Percentiles rank a stretch among this genome's conserved stretches.
Evolutionary conservation across 1,140 invertebrate genomes (phyloP).

Genomic region (Melipona quadrifasciata): DNA sequence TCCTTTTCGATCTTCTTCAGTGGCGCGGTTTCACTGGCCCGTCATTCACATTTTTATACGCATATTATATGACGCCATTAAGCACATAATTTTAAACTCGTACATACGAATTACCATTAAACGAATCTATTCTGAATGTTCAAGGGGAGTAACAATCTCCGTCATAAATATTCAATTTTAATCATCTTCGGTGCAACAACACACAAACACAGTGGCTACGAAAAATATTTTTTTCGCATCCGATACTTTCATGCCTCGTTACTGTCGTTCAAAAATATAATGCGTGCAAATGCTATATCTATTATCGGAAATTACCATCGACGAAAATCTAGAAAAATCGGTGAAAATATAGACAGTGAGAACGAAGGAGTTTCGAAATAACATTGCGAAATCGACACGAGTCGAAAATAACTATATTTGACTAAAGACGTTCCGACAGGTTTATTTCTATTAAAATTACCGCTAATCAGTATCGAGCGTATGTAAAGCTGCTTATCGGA

Average conservation of each 20-base stretch:
- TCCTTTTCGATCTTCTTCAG: not conserved
- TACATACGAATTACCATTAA: not conserved
- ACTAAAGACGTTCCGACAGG: too few relatives aligned
- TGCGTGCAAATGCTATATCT: not conserved
- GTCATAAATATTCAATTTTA: not conserved
- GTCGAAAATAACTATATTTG: too few relatives aligned
- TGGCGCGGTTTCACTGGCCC: not conserved
- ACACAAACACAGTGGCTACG: too few relatives aligned
- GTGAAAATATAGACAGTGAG: not conserved
- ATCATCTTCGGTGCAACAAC: not conserved
- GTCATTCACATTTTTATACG: not conserved
- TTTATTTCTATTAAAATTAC: too few relatives aligned
- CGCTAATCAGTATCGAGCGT: too few relatives aligned
- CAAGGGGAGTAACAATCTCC: too few relatives aligned
- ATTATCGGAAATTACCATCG: not conserved
- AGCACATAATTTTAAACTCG: not conserved
- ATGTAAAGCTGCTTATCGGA: too few relatives aligned
- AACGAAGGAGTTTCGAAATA: not conserved
- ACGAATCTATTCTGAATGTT: not conserved
- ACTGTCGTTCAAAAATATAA: too few relatives aligned
- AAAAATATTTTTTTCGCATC: not conserved
- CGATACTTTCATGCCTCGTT: too few relatives aligned
- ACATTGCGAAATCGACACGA: too few relatives aligned
- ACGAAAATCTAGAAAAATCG: not conserved
- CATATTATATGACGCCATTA: constrained; percentile 16